Evolutionary conservation across 2,888 invertebrate genomes (phyloP), one percentile per base, ranked within the genome.

Genomic region (Calameuta pallipes): DNA sequence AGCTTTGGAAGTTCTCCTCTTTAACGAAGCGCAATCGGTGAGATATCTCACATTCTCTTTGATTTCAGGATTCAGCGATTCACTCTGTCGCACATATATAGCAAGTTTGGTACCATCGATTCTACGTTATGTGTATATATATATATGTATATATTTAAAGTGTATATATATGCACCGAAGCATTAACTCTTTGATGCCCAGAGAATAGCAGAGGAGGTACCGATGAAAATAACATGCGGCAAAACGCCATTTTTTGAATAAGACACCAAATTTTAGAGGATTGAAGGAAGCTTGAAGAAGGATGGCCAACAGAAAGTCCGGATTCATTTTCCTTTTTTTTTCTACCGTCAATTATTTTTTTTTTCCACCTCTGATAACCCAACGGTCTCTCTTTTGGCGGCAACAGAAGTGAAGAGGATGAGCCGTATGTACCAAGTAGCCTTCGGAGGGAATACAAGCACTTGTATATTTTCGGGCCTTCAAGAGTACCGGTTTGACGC

Each of bases 391-490:
- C 23, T 56, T 56, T 56, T 56, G 56, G 23, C 56, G 56, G 56
- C 56, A 23, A 56, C 2, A 56, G 23, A 56, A 56, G 56, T 23
- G 9, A 15, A 56, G 23, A 56, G 56, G 56, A 56, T 56, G 56
- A 56, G 23, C 56, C 56, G 6, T 34, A 33, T 30, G 15, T 71
- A 31, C 33, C 71, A 34, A 71, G 71, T 34, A 71, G 31, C 33
- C 33, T 6, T 34, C 13, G 30, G 31, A 71, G 71, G 4, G 31
- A 13, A 34, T 34, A 71, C 33, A 71, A 71, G 71, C 31, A 11
- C 71, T 71, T 71, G 71, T 71, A 31, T 71, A 71, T 71, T 71
- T 71, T 71, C 12, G 33, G 31, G 31, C 71, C 9, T 12, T 71
- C 9, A 33, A 31, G 12, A 23, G 33, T 13, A 31, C 12, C 71